Conservation (phyloP, 1,140 invertebrate genomes). For the Hormaphis cornu region DNA sequence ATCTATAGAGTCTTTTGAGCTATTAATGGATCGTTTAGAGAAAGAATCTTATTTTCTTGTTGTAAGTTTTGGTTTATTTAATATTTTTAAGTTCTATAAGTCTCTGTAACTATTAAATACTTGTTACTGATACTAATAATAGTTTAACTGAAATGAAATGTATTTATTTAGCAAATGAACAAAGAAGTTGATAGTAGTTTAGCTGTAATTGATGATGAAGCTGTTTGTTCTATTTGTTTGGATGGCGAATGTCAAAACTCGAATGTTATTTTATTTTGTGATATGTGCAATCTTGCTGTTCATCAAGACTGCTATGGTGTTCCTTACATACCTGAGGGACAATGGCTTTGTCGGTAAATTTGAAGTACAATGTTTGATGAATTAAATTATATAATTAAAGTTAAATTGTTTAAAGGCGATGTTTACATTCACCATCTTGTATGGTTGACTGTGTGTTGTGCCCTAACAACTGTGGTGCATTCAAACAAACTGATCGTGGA, state of each 20-base stretch:
- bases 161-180: slow-evolving; percentile 31
- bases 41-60: slow-evolving; percentile 86
- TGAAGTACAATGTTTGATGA: no score
- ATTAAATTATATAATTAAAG: background rate
- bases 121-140: no score
- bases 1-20: slow-evolving; percentile 79
- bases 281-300: slow-evolving; percentile 98
- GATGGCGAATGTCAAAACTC: slow-evolving; percentile 95
- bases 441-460: slow-evolving; percentile 95
- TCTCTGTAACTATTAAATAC: background rate
- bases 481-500: slow-evolving; percentile 94
- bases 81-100: background rate
- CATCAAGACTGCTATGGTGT: slow-evolving; percentile 99
- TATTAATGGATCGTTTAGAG: slow-evolving; percentile 92
- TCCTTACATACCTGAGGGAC: slow-evolving; percentile 97
- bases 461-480: slow-evolving; percentile 95
- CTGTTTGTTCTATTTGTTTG: slow-evolving; percentile 92
- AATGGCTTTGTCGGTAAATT: slow-evolving; percentile 80
- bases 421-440: slow-evolving; percentile 88
- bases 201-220: slow-evolving; percentile 87
- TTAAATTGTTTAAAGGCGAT: slow-evolving; percentile 45
- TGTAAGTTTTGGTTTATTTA: slow-evolving; percentile 2
- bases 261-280: slow-evolving; percentile 94
- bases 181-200: slow-evolving; percentile 33
- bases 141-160: background rate